These are phyloP conservation scores for Myotis daubentonii DNA, from an alignment of 2,797 vertebrate species.

Conservation along the genomic window DNA sequence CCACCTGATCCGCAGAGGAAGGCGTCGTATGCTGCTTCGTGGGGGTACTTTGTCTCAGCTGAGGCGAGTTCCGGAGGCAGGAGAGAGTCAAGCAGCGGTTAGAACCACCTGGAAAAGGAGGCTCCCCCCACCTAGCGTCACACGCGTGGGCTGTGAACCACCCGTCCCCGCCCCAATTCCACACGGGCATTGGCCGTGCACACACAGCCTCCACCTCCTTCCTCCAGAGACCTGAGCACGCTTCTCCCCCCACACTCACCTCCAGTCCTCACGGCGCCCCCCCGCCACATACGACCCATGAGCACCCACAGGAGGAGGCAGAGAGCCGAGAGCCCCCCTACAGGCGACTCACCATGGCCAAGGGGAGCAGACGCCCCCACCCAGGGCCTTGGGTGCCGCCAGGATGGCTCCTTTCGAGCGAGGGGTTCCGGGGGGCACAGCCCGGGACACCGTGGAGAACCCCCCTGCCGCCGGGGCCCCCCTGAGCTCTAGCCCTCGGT, in stretches of 20 bases:
- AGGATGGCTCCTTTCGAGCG: fast-evolving
- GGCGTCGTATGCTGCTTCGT: slow-evolving; percentile 87
- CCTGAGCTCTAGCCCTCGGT: fast-evolving
- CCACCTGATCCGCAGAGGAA: slow-evolving; percentile 88
- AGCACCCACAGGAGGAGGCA: background rate
- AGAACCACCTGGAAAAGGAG: background rate
- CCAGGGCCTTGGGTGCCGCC: fast-evolving
- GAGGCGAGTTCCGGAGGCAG: slow-evolving; percentile 26
- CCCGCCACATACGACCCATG: background rate
- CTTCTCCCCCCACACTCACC: background rate
- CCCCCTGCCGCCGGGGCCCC: fast-evolving
- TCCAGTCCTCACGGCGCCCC: no score
- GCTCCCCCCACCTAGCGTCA: fast-evolving
- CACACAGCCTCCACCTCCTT: fast-evolving
- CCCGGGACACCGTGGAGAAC: background rate
- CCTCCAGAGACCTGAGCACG: background rate
- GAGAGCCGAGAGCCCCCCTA: background rate
- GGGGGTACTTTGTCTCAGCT: slow-evolving; percentile 83
- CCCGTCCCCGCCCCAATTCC: fast-evolving
- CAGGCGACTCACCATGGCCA: no score
- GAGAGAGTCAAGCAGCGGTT: background rate
- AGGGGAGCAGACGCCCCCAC: background rate
- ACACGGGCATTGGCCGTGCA: fast-evolving
- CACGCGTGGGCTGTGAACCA: fast-evolving
- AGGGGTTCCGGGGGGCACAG: fast-evolving